phyloP scores from a whole-genome alignment of 2,113 vertebrate genomes.

The Onychostoma macrolepis region DNA sequence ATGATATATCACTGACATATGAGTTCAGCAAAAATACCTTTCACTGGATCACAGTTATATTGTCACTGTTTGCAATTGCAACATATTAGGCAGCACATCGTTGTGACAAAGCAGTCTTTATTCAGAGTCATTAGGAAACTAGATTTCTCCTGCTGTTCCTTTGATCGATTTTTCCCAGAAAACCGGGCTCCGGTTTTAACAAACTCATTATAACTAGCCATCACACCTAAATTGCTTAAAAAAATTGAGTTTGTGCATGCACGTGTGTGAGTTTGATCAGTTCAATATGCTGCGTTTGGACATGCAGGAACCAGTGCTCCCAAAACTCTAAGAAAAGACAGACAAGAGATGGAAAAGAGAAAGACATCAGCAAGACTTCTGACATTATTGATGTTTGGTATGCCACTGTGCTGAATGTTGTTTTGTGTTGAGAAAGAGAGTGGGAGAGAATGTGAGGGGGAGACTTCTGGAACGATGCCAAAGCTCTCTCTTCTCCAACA shows the following conservation, averaged over 20 bases:
- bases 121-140: conserved; percentile 30
- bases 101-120: conserved; percentile 6
- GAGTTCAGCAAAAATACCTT: neutral
- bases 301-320: neutral
- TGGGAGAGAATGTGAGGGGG: conserved; percentile 58
- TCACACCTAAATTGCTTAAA: neutral
- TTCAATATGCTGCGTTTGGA: neutral
- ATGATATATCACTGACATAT: neutral
- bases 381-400: conserved; percentile 16
- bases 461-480: conserved; percentile 27
- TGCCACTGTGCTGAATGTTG: conserved; percentile 43
- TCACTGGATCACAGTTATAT: neutral
- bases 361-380: conserved; percentile 12
- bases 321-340: neutral
- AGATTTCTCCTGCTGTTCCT: conserved; percentile 33
- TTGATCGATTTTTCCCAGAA: conserved; percentile 19
- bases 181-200: conserved; percentile 31
- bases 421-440: conserved; percentile 20
- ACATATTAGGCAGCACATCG: neutral
- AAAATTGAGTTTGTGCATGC: neutral
- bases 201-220: neutral
- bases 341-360: neutral
- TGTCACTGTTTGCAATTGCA: neutral
- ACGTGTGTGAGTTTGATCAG: neutral
- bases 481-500: conserved; percentile 37